Percentiles rank a stretch among this genome's conserved stretches.
Conservation (phyloP, 2,113 vertebrate genomes). For the Brachyistius frenatus region DNA sequence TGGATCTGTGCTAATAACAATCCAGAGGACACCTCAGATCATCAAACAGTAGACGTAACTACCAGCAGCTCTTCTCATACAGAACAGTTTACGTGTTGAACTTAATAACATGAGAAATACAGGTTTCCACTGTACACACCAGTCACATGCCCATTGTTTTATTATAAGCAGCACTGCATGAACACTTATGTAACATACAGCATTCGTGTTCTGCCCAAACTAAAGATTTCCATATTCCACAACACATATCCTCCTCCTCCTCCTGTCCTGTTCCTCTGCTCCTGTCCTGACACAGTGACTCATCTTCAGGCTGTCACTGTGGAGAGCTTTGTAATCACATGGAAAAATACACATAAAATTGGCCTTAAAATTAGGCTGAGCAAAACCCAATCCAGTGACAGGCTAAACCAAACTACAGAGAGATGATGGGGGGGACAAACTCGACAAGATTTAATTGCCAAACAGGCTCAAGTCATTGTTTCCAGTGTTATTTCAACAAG, state of each 20-base stretch:
- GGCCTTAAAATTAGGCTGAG: background rate
- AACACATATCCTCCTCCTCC: slow-evolving; percentile 4
- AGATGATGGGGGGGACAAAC: slow-evolving; percentile 13
- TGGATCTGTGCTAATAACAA: background rate
- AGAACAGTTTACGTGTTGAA: slow-evolving; percentile 54
- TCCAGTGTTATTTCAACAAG: slow-evolving; percentile 74
- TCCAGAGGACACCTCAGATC: background rate
- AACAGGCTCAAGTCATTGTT: slow-evolving; percentile 64
- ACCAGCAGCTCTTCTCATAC: slow-evolving; percentile 25
- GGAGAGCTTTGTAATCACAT: slow-evolving; percentile 11
- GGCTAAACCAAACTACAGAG: slow-evolving; percentile 12
- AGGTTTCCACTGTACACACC: slow-evolving; percentile 68
- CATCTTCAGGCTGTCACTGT: slow-evolving; percentile 29
- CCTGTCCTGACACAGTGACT: slow-evolving; percentile 28
- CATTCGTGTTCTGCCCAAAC: background rate
- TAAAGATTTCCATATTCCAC: slow-evolving; percentile 14
- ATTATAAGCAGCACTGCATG: slow-evolving; percentile 24
- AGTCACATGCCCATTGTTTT: slow-evolving; percentile 53
- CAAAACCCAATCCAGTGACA: slow-evolving; percentile 14
- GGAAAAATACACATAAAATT: slow-evolving; percentile 32
- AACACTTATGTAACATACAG: slow-evolving; percentile 20
- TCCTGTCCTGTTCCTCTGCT: slow-evolving; percentile 16
- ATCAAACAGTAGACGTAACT: background rate
- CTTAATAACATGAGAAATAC: slow-evolving; percentile 50
- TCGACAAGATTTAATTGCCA: slow-evolving; percentile 21